Evolutionary conservation across 2,113 vertebrate species (phyloP).

Genomic region (Macroglossus sobrinus): DNA sequence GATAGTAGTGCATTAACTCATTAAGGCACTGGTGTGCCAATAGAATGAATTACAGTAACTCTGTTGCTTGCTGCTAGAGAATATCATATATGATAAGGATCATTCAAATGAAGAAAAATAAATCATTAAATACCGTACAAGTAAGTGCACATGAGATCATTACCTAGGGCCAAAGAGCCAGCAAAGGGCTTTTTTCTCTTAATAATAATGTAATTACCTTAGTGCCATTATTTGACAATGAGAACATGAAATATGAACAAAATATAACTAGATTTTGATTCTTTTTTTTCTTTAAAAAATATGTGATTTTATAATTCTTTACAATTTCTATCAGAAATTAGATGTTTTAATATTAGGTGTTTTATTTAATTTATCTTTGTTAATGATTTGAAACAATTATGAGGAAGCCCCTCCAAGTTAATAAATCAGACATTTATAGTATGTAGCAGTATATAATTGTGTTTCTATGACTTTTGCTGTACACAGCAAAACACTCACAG

Average conservation of each 20-base stretch:
- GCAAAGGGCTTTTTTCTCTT: background rate
- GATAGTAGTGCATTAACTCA: background rate
- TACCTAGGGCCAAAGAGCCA: background rate
- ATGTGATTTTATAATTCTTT: background rate
- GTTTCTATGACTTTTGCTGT: constrained; percentile 12
- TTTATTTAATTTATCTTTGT: constrained; percentile 58
- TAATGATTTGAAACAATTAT: constrained; percentile 51
- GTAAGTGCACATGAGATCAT: background rate
- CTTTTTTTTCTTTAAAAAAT: background rate
- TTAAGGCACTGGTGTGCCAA: background rate
- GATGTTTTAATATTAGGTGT: too few relatives aligned
- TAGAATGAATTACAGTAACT: background rate
- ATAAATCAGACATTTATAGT: constrained; percentile 27
- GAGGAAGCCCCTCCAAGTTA: background rate
- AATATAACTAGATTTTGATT: background rate
- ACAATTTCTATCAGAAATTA: background rate
- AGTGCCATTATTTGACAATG: background rate
- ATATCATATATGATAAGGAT: background rate
- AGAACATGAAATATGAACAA: background rate
- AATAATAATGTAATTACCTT: background rate
- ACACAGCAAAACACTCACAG: background rate
- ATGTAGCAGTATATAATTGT: constrained; percentile 28
- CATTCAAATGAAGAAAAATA: background rate
- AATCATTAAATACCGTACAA: background rate
- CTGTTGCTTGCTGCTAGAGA: background rate